Evolutionary conservation across 2,888 invertebrate species (phyloP).

Genomic region (Amiota mariae): DNA sequence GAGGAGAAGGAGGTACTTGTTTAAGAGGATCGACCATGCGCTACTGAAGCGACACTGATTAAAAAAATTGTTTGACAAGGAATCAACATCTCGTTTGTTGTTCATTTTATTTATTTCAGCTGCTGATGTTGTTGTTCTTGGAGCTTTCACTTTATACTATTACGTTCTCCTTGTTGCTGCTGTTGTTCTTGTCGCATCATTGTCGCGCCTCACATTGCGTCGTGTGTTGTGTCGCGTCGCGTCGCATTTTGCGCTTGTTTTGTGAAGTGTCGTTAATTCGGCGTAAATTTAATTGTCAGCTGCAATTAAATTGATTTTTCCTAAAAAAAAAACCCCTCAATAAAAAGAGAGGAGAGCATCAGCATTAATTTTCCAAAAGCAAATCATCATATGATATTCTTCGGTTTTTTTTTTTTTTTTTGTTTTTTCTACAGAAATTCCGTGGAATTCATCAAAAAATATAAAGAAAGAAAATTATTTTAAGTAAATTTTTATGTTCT

Average conservation of each 20-base stretch:
- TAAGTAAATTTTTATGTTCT: constrained; percentile 18
- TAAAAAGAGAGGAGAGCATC: constrained; percentile 25
- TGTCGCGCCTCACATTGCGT: not conserved
- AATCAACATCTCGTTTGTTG: constrained; percentile 60
- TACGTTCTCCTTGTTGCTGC: not conserved
- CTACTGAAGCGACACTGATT: constrained; percentile 65
- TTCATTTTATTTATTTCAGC: not conserved
- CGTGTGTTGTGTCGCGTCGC: too few relatives aligned
- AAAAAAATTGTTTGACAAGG: constrained; percentile 68
- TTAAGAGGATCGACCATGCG: constrained; percentile 41
- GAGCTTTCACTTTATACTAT: too few relatives aligned
- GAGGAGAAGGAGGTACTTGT: not conserved
- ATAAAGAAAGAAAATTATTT: constrained; percentile 1
- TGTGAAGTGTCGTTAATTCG: constrained; percentile 61
- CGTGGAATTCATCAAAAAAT: not conserved
- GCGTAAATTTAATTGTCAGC: constrained; percentile 66
- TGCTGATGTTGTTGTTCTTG: constrained; percentile 2
- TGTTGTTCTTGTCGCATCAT: not conserved
- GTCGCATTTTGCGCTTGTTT: not conserved
- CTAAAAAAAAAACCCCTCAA: constrained; percentile 35
- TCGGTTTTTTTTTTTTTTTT: not conserved
- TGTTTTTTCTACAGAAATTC: too few relatives aligned
- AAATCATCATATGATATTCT: not conserved
- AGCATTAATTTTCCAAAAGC: constrained; percentile 44
- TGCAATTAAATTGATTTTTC: constrained; percentile 66